phyloP scores from a whole-genome alignment of 2,888 invertebrate species.

The Ecliptopera silaceata region DNA sequence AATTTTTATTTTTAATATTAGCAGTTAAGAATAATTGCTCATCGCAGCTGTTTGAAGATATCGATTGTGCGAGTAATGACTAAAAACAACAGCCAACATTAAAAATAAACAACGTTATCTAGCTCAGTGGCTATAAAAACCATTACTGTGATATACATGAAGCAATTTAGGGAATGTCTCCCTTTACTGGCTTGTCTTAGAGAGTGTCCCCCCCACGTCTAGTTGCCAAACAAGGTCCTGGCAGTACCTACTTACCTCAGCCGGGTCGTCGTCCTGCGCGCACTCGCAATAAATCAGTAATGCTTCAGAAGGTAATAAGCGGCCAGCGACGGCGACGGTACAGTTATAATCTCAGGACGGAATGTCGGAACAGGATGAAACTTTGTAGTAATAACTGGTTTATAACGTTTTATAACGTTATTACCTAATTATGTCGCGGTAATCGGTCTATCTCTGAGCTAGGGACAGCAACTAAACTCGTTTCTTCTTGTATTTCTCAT shows the following conservation, averaged over 20 bases:
- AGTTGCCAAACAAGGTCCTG: conserved; percentile 47
- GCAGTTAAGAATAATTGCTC: conserved; percentile 18
- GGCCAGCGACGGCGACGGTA: conserved; percentile 40
- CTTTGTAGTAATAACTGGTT: conserved; percentile 32
- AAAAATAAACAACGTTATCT: conserved; percentile 19
- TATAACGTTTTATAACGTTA: conserved; percentile 35
- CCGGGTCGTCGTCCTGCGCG: conserved; percentile 52
- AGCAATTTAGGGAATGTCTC: conserved; percentile 50
- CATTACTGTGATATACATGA: conserved; percentile 41
- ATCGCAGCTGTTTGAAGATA: conserved; percentile 25
- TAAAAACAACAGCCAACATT: conserved; percentile 11
- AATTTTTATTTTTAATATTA: conserved; percentile 41
- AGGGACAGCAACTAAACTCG: conserved; percentile 16
- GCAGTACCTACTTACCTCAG: conserved; percentile 39
- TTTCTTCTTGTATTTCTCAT: conserved; percentile 12
- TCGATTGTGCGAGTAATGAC: conserved; percentile 2
- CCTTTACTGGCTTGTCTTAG: conserved; percentile 47
- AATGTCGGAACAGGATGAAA: conserved; percentile 31
- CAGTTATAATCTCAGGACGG: conserved; percentile 37
- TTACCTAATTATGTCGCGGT: conserved; percentile 34
- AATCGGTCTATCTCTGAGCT: conserved; percentile 29
- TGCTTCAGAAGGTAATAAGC: conserved; percentile 43
- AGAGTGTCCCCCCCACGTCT: conserved; percentile 51
- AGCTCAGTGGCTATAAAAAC: conserved; percentile 14
- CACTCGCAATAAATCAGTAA: conserved; percentile 57